Evolutionary conservation across 1,140 invertebrate genomes (phyloP).

Genomic region (Neoseiulus cucumeris): DNA sequence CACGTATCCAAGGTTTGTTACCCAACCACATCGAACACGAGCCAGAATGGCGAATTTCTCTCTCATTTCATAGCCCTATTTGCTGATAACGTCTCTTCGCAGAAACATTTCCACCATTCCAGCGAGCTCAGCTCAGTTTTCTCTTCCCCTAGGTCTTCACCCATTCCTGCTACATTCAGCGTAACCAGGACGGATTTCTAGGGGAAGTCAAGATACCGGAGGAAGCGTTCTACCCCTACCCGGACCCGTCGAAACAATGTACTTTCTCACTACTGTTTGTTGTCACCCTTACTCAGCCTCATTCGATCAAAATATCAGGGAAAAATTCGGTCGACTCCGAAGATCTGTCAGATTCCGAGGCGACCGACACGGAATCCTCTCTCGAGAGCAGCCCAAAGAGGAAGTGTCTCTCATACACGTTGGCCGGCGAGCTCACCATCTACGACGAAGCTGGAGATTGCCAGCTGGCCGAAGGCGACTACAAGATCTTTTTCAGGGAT

Average conservation of each 20-base stretch:
- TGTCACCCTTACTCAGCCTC: slow-evolving; percentile 19
- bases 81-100: too few relatives aligned
- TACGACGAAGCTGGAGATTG: slow-evolving; percentile 75
- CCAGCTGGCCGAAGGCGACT: slow-evolving; percentile 63
- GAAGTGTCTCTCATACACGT: slow-evolving; percentile 33
- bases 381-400: slow-evolving; percentile 31
- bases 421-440: slow-evolving; percentile 59
- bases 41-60: background rate
- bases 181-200: background rate
- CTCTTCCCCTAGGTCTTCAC: slow-evolving; percentile 9
- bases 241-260: background rate
- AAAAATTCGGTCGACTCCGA: slow-evolving; percentile 9
- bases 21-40: background rate
- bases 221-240: background rate
- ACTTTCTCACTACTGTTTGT: slow-evolving; percentile 18
- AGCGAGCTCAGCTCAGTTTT: too few relatives aligned
- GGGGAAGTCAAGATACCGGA: background rate
- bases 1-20: background rate
- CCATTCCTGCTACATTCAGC: background rate
- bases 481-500: slow-evolving; percentile 62
- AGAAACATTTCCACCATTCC: too few relatives aligned
- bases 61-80: too few relatives aligned
- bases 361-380: background rate
- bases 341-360: background rate
- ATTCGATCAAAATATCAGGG: slow-evolving; percentile 13